Base-by-base conservation (phyloP, 2,888 invertebrate genomes). In the Bombyx huttoni region DNA sequence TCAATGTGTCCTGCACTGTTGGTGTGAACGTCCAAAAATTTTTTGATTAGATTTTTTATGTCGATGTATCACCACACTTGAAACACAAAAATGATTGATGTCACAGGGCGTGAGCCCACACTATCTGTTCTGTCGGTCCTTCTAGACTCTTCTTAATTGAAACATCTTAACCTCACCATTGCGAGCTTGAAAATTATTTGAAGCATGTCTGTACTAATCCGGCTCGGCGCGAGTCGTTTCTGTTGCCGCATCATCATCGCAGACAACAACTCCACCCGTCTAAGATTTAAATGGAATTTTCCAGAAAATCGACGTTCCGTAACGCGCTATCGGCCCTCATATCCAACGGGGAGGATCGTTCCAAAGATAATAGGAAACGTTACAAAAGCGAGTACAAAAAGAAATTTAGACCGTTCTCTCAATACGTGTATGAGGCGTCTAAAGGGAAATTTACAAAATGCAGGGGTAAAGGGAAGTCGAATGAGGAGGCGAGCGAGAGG, bases 341-440 rank as follows among this genome's bases (percentile, higher is more conserved):
- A 85, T 86, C 86, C 85, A 87, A 84, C 85, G 87, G 80, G 84
- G 90, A 81, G 90, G 90, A 84, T 84, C 90, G 81, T 89, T 89
- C 82, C 90, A 90, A 85, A 91, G 90, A 82, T 89, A 85, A 88
- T 82, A 90, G 90, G 81, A 91, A 91, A 85, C 91, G 90, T 86
- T 91, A 91, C 88, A 92, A 92, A 89, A 92, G 92, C 78, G 94
- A 94, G 89, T 94, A 94, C 89, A 93, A 92, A 90, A 93, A 94
- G 90, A 93, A 93, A 89, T 94, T 93, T 90, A 92, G 92, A 86
- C 93, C 94, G 78, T 94, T 94, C 89, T 93, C 93, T 73, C 92
- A 93, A 79, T 94, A 94, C 88, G 93, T 94, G 86, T 94, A 91
- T 81, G 90, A 91, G 78, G 91, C 91, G 86, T 91, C 92, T 75